A percentile compares a stretch with the other conserved stretches of the same genome.
Evolutionary conservation across 2,888 invertebrate species (phyloP).

Genomic region (Marasmarcha lunaedactyla): DNA sequence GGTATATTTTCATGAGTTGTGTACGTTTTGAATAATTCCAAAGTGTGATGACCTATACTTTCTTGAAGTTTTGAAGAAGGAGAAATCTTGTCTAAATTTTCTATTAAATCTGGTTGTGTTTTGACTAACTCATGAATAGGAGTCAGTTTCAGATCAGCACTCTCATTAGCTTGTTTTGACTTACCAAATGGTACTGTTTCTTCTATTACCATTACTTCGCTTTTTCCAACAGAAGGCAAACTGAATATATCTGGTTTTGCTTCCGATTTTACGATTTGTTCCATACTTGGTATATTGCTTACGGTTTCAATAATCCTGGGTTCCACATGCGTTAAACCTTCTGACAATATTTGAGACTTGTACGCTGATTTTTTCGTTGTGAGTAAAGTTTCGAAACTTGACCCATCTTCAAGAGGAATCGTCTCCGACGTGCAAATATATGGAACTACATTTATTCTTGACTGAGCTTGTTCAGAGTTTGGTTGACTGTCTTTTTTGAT

Average conservation of each 20-base stretch:
- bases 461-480: background rate
- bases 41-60: slow-evolving; percentile 21
- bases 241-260: too few relatives aligned
- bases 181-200: too few relatives aligned
- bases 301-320: too few relatives aligned
- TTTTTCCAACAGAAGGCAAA: too few relatives aligned
- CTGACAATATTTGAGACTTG: too few relatives aligned
- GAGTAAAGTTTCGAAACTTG: too few relatives aligned
- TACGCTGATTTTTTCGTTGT: too few relatives aligned
- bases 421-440: background rate
- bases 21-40: slow-evolving; percentile 36
- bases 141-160: background rate
- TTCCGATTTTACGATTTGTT: too few relatives aligned
- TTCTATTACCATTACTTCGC: too few relatives aligned
- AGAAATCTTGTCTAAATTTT: slow-evolving; percentile 24
- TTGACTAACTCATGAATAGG: slow-evolving; percentile 29
- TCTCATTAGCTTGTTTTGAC: too few relatives aligned
- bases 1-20: slow-evolving; percentile 29
- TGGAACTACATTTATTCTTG: background rate
- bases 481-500: background rate
- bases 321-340: too few relatives aligned
- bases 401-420: background rate
- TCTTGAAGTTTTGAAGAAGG: slow-evolving; percentile 20
- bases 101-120: slow-evolving; percentile 30
- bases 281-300: too few relatives aligned